These are phyloP conservation scores for Gracilinanus agilis DNA, from an alignment of 2,113 vertebrate species.

Conservation along the genomic window DNA sequence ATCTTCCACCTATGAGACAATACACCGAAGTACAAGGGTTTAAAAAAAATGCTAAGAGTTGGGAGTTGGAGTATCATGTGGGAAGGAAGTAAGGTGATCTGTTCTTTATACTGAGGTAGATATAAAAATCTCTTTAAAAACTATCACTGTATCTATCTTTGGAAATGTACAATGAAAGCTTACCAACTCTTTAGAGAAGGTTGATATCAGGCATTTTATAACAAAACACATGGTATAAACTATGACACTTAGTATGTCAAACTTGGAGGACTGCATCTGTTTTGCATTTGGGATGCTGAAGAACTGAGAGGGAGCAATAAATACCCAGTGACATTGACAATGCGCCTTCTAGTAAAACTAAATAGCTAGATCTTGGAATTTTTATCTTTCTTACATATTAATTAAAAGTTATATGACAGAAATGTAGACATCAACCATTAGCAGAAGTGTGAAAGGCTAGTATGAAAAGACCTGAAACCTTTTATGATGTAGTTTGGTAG, in stretches of 20 bases:
- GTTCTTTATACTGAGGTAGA: constrained; percentile 33
- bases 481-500: constrained; percentile 51
- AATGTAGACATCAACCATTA: constrained; percentile 64
- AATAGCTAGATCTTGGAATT: constrained; percentile 59
- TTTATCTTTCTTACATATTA: constrained; percentile 64
- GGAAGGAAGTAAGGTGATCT: constrained; percentile 19
- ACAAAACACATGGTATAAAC: background rate
- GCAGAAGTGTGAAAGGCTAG: constrained; percentile 60
- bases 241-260: background rate
- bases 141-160: constrained; percentile 60
- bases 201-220: background rate
- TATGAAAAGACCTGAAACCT: constrained; percentile 46
- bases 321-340: constrained; percentile 54
- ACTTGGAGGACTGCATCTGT: constrained; percentile 65
- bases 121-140: constrained; percentile 69
- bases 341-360: constrained; percentile 56
- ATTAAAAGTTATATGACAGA: constrained; percentile 58
- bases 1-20: no score
- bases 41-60: no score
- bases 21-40: no score
- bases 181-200: constrained; percentile 33
- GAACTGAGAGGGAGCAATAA: constrained; percentile 53
- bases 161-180: constrained; percentile 34
- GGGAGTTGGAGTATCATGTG: background rate
- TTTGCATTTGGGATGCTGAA: constrained; percentile 58